A percentile compares a stretch with the other conserved stretches of the same genome.
These are phyloP conservation scores for Drosophila sp. DNA, from an alignment of 1,140 invertebrate species.

Conservation along the genomic window DNA sequence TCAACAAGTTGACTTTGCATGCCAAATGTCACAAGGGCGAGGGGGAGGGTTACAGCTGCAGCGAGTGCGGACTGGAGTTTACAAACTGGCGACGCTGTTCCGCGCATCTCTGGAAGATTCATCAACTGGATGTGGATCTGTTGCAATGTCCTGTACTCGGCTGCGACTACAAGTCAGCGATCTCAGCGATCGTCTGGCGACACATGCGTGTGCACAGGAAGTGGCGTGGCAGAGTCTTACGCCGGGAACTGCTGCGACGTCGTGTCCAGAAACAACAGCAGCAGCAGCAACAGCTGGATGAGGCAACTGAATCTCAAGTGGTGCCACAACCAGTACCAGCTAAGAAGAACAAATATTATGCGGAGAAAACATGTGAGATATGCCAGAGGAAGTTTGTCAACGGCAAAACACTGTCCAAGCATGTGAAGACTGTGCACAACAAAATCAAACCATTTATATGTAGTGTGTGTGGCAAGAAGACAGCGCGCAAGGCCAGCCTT, in stretches of 20 bases:
- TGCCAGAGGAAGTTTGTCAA: conserved; percentile 90
- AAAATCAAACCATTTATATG: conserved; percentile 92
- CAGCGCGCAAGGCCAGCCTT: conserved; percentile 88
- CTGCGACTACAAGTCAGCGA: conserved; percentile 87
- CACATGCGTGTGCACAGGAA: conserved; percentile 78
- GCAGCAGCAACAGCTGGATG: conserved; percentile 3
- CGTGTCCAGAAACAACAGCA: conserved; percentile 57
- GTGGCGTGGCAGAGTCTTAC: conserved; percentile 69
- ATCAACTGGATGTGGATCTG: conserved; percentile 88
- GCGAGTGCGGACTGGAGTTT: conserved; percentile 85
- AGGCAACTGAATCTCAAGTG: not conserved
- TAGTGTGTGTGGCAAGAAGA: conserved; percentile 90
- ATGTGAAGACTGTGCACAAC: conserved; percentile 91
- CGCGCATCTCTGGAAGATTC: conserved; percentile 89
- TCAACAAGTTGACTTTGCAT: conserved; percentile 85
- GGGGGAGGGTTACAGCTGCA: conserved; percentile 85
- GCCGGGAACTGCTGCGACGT: conserved; percentile 54
- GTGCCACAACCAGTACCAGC: not conserved
- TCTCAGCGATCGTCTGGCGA: conserved; percentile 81
- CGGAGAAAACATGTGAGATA: conserved; percentile 88
- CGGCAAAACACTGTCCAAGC: conserved; percentile 90
- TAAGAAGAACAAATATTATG: conserved; percentile 86
- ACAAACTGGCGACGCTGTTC: conserved; percentile 87
- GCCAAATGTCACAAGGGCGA: conserved; percentile 84
- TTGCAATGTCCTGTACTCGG: conserved; percentile 87